Percentiles rank a stretch among this genome's conserved stretches.
These are phyloP conservation scores for Drosophila sucinea DNA, from an alignment of 1,140 invertebrate genomes.

Conservation along the genomic window DNA sequence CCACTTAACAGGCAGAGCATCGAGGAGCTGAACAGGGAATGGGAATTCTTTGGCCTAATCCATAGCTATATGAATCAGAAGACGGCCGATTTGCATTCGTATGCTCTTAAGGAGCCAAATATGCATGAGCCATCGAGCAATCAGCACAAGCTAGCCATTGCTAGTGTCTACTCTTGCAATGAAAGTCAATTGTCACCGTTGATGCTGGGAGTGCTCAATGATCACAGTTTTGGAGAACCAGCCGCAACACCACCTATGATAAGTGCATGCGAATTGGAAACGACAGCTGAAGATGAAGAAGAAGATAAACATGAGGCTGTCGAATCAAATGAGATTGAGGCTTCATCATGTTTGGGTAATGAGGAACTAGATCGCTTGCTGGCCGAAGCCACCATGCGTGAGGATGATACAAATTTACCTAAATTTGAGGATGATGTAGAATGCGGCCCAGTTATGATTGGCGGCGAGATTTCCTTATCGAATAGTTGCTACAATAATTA, in stretches of 20 bases:
- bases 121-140: slow-evolving; percentile 20
- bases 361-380: slow-evolving; percentile 32
- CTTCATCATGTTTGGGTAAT: slow-evolving; percentile 14
- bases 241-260: not conserved
- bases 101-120: slow-evolving; percentile 72
- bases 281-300: not conserved
- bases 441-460: slow-evolving; percentile 42
- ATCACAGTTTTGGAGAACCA: slow-evolving; percentile 49
- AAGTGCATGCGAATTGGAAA: not conserved
- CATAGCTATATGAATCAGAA: slow-evolving; percentile 73
- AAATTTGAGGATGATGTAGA: slow-evolving; percentile 28
- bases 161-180: slow-evolving; percentile 44
- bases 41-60: slow-evolving; percentile 75
- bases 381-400: slow-evolving; percentile 22
- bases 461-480: slow-evolving; percentile 41
- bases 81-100: slow-evolving; percentile 74
- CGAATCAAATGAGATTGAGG: slow-evolving; percentile 16
- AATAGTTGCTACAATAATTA: slow-evolving; percentile 33
- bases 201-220: slow-evolving; percentile 52
- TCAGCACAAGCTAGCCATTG: slow-evolving; percentile 41
- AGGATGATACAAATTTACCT: slow-evolving; percentile 2
- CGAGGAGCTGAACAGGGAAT: slow-evolving; percentile 61
- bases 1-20: slow-evolving; percentile 50
- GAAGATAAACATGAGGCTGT: not conserved
- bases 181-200: slow-evolving; percentile 28